Evolutionary conservation across 2,888 invertebrate species (phyloP).

Genomic region (Dysmachus trigonus): DNA sequence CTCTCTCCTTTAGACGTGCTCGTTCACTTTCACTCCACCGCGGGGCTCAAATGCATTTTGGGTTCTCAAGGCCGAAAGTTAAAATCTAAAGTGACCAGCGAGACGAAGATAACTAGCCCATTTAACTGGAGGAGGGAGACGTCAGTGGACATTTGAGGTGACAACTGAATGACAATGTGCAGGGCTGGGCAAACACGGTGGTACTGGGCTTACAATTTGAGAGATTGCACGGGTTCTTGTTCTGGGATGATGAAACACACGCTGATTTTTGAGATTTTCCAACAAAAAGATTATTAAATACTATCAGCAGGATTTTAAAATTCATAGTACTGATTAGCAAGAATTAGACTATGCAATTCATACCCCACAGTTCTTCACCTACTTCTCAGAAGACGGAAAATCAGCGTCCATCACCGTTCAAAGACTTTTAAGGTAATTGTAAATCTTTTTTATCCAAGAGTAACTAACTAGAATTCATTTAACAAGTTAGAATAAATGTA

Average conservation of each 20-base stretch:
- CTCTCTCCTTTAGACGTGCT: not conserved
- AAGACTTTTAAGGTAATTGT: no score
- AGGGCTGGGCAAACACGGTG: not conserved
- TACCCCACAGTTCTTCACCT: no score
- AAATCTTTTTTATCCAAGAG: no score
- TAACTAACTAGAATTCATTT: no score
- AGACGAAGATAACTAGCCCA: not conserved
- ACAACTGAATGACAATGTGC: not conserved
- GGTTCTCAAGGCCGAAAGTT: not conserved
- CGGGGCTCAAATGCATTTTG: not conserved
- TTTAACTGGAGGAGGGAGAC: not conserved
- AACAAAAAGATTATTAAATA: no score
- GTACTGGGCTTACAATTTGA: not conserved
- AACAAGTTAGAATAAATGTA: no score
- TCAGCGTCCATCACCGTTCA: no score
- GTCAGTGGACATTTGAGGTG: not conserved
- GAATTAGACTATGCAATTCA: no score
- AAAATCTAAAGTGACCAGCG: not conserved
- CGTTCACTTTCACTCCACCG: slow-evolving; percentile 11
- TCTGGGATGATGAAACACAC: not conserved
- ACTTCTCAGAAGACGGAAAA: no score
- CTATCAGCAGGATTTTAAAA: no score
- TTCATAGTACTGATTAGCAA: no score
- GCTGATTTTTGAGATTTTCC: not conserved
- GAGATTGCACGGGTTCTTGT: not conserved